These are phyloP conservation scores for Chrosomus eos DNA, from an alignment of 2,797 vertebrate species.

Conservation along the genomic window DNA sequence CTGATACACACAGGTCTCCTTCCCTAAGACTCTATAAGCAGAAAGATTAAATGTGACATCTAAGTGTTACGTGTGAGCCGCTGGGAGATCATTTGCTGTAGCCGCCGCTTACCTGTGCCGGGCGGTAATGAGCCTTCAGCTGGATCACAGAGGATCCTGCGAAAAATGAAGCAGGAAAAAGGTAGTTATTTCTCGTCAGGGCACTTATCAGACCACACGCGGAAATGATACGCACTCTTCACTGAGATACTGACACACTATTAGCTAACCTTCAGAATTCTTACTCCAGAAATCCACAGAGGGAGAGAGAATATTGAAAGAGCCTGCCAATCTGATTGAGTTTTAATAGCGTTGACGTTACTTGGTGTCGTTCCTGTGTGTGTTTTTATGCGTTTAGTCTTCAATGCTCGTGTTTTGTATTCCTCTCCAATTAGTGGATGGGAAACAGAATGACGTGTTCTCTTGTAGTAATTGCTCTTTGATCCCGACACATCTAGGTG, in stretches of 20 bases:
- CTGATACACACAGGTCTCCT: slow-evolving; percentile 14
- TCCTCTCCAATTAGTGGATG: slow-evolving; percentile 14
- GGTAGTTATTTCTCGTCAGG: slow-evolving; percentile 31
- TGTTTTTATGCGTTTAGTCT: not conserved
- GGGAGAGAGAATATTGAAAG: slow-evolving; percentile 11
- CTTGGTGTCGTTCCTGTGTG: not conserved
- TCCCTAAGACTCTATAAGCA: slow-evolving; percentile 11
- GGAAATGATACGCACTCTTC: slow-evolving; percentile 31
- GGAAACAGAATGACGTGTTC: not conserved
- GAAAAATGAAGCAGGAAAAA: slow-evolving; percentile 31
- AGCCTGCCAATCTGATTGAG: slow-evolving; percentile 11
- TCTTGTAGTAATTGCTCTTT: slow-evolving; percentile 35
- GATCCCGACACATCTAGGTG: slow-evolving; percentile 12
- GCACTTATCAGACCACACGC: slow-evolving; percentile 32
- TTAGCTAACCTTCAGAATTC: slow-evolving; percentile 40
- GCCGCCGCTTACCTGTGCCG: slow-evolving; percentile 3
- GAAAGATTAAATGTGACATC: slow-evolving; percentile 40
- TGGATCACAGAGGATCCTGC: slow-evolving; percentile 25
- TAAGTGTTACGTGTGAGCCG: slow-evolving; percentile 17
- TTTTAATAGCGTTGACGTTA: not conserved
- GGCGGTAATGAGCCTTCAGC: slow-evolving; percentile 38
- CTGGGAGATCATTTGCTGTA: slow-evolving; percentile 31
- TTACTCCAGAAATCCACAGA: not conserved
- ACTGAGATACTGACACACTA: slow-evolving; percentile 42
- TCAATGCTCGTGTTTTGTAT: not conserved